A percentile compares a stretch with the other conserved stretches of the same genome.
These are phyloP conservation scores for Stegana nigrithorax DNA, from an alignment of 2,888 invertebrate genomes.

Conservation along the genomic window DNA sequence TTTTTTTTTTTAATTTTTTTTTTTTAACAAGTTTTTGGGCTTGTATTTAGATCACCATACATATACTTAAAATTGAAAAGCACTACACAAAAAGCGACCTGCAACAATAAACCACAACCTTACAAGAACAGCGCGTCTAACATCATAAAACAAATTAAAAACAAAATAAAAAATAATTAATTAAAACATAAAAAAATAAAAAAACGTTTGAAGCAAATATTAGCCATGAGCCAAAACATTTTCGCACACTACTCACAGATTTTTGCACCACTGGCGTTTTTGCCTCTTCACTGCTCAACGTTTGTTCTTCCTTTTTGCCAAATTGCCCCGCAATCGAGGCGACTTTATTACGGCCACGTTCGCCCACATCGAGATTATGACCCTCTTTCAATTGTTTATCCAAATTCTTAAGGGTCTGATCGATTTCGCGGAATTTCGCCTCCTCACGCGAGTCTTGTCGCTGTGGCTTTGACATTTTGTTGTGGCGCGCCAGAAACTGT, in stretches of 20 bases:
- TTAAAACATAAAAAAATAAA: slow-evolving; percentile 12
- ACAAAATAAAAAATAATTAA: slow-evolving; percentile 23
- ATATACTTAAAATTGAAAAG: too few species aligned
- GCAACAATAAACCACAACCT: too few species aligned
- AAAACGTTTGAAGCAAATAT: slow-evolving; percentile 10
- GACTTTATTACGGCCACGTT: slow-evolving; percentile 79
- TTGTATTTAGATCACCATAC: too few species aligned
- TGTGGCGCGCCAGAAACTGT: slow-evolving; percentile 77
- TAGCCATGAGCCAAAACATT: slow-evolving; percentile 31
- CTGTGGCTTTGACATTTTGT: slow-evolving; percentile 77
- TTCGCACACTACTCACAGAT: slow-evolving; percentile 71
- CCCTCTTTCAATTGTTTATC: slow-evolving; percentile 84
- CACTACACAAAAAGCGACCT: too few species aligned
- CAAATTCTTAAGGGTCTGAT: slow-evolving; percentile 77
- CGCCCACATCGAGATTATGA: slow-evolving; percentile 75
- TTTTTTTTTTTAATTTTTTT: too few species aligned
- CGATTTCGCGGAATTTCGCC: slow-evolving; percentile 79
- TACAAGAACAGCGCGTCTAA: slow-evolving; percentile 23
- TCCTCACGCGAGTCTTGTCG: slow-evolving; percentile 72
- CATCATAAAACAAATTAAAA: slow-evolving; percentile 13
- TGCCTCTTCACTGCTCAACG: slow-evolving; percentile 31
- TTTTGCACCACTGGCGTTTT: slow-evolving; percentile 55
- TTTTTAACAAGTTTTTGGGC: too few species aligned
- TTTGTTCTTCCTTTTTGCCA: slow-evolving; percentile 66
- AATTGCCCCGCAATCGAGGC: slow-evolving; percentile 89